Evolutionary conservation across 2,888 invertebrate genomes (phyloP).

Genomic region (Chaitophorus viminalis): DNA sequence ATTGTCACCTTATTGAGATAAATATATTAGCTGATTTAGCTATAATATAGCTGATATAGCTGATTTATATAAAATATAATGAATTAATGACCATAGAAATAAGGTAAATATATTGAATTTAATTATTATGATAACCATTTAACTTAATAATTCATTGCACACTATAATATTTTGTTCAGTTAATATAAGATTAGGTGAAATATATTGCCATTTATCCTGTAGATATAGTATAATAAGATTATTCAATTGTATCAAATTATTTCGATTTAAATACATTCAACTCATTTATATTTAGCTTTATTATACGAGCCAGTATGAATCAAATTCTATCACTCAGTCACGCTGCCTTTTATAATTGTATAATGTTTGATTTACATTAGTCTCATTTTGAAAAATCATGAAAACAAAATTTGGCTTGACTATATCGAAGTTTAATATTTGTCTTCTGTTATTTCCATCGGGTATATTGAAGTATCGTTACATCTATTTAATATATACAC

Average conservation of each 20-base stretch:
- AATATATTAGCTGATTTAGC: too few species aligned
- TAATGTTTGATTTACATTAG: not conserved
- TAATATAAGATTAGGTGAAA: too few species aligned
- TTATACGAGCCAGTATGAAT: not conserved
- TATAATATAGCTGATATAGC: too few species aligned
- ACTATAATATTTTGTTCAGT: too few species aligned
- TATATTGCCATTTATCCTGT: not conserved
- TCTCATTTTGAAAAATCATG: not conserved
- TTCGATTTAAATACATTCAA: not conserved
- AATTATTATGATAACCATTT: too few species aligned
- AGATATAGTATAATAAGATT: not conserved
- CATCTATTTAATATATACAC: not conserved
- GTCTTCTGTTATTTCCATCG: not conserved
- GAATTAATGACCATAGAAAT: too few species aligned
- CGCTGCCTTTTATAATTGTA: not conserved
- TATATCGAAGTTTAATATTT: not conserved
- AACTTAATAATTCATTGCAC: too few species aligned
- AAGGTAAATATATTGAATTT: too few species aligned
- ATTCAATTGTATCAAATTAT: not conserved
- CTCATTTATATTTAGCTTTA: not conserved
- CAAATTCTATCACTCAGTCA: not conserved
- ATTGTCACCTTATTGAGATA: too few species aligned
- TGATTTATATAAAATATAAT: too few species aligned
- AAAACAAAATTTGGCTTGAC: not conserved
- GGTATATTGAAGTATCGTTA: not conserved